Base-by-base conservation (phyloP, 2,888 invertebrate genomes). In the Choreutis nemorana region DNA sequence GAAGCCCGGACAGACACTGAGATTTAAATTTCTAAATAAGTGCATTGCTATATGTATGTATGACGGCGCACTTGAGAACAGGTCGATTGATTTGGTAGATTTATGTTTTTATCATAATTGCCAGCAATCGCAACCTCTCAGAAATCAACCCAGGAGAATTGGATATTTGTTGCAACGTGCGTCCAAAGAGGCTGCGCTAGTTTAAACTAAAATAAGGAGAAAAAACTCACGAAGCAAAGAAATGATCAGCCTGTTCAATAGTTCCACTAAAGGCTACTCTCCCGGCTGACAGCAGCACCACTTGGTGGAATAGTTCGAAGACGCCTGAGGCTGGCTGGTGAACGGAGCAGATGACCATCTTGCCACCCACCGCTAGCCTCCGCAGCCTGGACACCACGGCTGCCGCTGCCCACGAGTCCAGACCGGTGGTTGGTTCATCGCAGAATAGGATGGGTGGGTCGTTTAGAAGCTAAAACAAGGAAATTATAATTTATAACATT, bases 371-470 rank as follows among this genome's bases (percentile, higher is more conserved):
- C 6, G 89, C 81, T 16, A 90, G 75, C 40, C 81, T 81, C 22
- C 84, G 78, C 15, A 91, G 67, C 0, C 87, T 85, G 37, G 85
- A 83, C 6, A 94, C 85, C 0, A 96, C 90, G 9, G 86, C 84
- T 37, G 86, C 86, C 0, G 97, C 94, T 54, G 88, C 92, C 63
- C 85, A 95, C 43, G 94, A 93, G 64, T 97, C 97, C 29, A 97
- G 65, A 0, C 96, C 94, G 0, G 94, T 93, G 0, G 95, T 96
- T 0, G 94, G 94, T 56, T 97, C 97, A 53, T 97, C 96, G 58
- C 94, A 94, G 68, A 96, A 95, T 29, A 97, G 66, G 31, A 97
- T 83, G 2, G 88, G 86, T 1, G 96, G 96, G 55, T 96, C 91
- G 29, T 90, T 93, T 30, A 96, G 75, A 6, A 94, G 80, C 91